phyloP scores from a whole-genome alignment of 2,888 invertebrate species.

The Orchesella flavescens region DNA sequence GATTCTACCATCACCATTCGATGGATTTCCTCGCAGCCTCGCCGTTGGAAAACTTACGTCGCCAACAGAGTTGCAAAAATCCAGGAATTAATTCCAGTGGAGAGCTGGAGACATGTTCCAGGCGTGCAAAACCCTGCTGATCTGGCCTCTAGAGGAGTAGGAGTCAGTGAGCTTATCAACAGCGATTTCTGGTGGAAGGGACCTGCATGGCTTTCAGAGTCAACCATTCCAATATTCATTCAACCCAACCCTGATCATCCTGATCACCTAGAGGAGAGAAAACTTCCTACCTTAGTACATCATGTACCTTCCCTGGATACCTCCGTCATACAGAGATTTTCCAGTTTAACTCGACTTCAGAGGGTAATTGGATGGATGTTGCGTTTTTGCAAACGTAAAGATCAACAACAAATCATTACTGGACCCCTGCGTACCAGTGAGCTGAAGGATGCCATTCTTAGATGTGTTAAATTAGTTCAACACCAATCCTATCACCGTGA shows the following conservation, averaged over 20 bases:
- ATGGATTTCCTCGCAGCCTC: constrained; percentile 71
- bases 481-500: no score
- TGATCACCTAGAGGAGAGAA: background rate
- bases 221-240: constrained; percentile 16
- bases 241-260: no score
- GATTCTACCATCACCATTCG: constrained; percentile 72
- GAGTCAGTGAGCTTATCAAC: background rate
- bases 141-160: constrained; percentile 65
- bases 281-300: background rate
- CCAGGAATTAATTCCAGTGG: constrained; percentile 41
- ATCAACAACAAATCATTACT: background rate
- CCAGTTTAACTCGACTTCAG: no score
- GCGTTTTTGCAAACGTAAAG: constrained; percentile 73
- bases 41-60: constrained; percentile 70
- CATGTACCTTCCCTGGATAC: background rate
- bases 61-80: constrained; percentile 70
- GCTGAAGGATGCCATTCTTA: no score
- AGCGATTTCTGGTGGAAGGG: constrained; percentile 35
- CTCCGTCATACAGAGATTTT: background rate
- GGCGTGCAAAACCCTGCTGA: constrained; percentile 72
- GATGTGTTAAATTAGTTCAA: no score
- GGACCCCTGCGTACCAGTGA: no score
- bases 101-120: constrained; percentile 70
- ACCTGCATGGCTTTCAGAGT: background rate
- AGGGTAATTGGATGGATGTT: background rate